These are phyloP conservation scores for Eubasilissa regina DNA, from an alignment of 1,140 invertebrate species.

Conservation along the genomic window DNA sequence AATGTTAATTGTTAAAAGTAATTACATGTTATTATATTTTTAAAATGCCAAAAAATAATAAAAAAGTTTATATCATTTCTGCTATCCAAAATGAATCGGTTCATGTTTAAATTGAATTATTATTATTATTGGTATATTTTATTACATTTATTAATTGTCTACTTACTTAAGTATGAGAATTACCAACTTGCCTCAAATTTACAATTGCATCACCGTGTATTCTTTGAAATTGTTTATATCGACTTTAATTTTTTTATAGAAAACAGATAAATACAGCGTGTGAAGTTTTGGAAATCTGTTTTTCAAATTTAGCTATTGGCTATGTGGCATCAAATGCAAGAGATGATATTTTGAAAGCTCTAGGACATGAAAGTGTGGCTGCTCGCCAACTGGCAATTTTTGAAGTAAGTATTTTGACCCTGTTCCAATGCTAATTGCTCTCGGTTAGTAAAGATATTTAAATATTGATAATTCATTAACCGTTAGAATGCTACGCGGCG, in stretches of 20 bases:
- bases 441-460: neutral
- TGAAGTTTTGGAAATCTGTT: constrained; percentile 74
- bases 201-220: no score
- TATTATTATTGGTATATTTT: no score
- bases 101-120: no score
- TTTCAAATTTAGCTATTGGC: constrained; percentile 72
- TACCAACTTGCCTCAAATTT: no score
- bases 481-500: constrained; percentile 63
- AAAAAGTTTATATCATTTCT: no score
- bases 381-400: constrained; percentile 73
- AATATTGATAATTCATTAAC: constrained; percentile 17
- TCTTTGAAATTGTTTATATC: no score
- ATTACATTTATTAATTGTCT: no score
- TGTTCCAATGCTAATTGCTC: neutral
- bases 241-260: constrained; percentile 63
- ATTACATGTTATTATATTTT: no score
- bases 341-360: constrained; percentile 70
- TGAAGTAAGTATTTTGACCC: constrained; percentile 63
- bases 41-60: no score
- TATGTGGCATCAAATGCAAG: constrained; percentile 69
- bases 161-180: no score
- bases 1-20: no score
- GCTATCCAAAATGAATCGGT: no score
- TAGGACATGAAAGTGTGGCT: constrained; percentile 71
- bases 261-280: constrained; percentile 72